Percentiles rank a stretch among this genome's conserved stretches.
These are phyloP conservation scores for Oxycera nigricornis DNA, from an alignment of 2,888 invertebrate genomes.

Conservation along the genomic window DNA sequence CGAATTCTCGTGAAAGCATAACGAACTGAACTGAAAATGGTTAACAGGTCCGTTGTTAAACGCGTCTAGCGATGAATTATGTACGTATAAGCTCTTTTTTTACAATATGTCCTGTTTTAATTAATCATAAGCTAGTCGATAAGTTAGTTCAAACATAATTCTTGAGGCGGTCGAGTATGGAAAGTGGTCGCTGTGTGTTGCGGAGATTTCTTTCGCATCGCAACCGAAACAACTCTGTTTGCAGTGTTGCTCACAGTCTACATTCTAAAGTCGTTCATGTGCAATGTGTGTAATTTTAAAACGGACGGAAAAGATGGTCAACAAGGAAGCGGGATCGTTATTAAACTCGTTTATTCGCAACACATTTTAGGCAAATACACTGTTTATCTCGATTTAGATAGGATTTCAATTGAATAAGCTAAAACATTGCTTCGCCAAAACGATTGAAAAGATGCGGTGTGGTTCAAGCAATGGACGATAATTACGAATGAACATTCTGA, in stretches of 20 bases:
- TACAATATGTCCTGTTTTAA: slow-evolving; percentile 25
- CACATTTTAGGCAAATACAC: slow-evolving; percentile 1
- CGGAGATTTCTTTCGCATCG: too few relatives aligned
- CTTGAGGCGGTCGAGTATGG: too few relatives aligned
- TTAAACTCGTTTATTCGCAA: not conserved
- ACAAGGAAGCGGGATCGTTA: not conserved
- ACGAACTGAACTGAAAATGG: too few relatives aligned
- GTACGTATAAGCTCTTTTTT: slow-evolving; percentile 27
- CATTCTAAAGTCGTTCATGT: not conserved
- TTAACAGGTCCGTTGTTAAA: not conserved
- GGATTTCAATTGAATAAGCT: slow-evolving; percentile 12
- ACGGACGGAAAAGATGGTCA: not conserved
- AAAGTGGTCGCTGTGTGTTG: too few relatives aligned
- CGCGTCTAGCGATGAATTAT: not conserved
- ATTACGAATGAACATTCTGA: slow-evolving; percentile 12
- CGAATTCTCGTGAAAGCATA: too few relatives aligned
- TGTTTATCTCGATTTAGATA: slow-evolving; percentile 32
- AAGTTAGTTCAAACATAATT: not conserved
- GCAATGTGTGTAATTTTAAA: slow-evolving; percentile 15
- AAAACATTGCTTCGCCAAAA: not conserved
- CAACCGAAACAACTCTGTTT: too few relatives aligned
- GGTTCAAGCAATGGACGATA: not conserved
- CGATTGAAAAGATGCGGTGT: not conserved
- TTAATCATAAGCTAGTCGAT: slow-evolving; percentile 15
- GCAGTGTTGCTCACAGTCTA: not conserved